Conservation (phyloP, 2,797 vertebrate species). For the Arrhamphus sclerolepis region DNA sequence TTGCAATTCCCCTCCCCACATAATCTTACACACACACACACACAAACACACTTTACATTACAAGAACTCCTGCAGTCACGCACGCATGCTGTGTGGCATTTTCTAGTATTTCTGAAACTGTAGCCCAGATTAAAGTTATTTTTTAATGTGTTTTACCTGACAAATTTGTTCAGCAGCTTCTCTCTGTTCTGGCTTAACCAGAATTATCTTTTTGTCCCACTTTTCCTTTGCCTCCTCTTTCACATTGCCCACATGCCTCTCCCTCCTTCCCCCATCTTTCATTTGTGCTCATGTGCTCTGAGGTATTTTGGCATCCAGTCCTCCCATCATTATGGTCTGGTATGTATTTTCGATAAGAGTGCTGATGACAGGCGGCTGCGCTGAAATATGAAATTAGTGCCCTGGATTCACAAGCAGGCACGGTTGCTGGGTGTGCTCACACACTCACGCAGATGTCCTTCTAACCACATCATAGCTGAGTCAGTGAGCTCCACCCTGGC, state of each 20-base stretch:
- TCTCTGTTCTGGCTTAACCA: slow-evolving; percentile 20
- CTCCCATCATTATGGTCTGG: slow-evolving; percentile 73
- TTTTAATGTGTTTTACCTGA: slow-evolving; percentile 13
- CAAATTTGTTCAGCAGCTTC: slow-evolving; percentile 14
- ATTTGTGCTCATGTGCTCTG: slow-evolving; percentile 61
- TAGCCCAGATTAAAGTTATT: not conserved
- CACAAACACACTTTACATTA: slow-evolving; percentile 1
- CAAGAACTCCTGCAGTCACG: slow-evolving; percentile 23
- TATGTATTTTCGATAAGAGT: slow-evolving; percentile 74
- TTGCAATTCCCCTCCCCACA: slow-evolving; percentile 16
- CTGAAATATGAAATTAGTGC: slow-evolving; percentile 78
- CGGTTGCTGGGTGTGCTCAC: slow-evolving; percentile 39
- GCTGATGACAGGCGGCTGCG: slow-evolving; percentile 62
- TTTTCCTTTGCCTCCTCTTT: slow-evolving; percentile 31
- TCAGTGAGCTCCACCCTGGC: slow-evolving; percentile 32
- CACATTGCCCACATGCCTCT: slow-evolving; percentile 11
- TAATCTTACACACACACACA: slow-evolving; percentile 10
- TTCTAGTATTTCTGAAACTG: not conserved
- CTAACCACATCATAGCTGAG: slow-evolving; percentile 44
- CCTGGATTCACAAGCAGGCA: slow-evolving; percentile 56
- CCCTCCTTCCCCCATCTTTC: slow-evolving; percentile 58
- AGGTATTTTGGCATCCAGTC: slow-evolving; percentile 75
- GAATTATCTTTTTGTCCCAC: slow-evolving; percentile 47
- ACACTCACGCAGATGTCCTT: slow-evolving; percentile 25
- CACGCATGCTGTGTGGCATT: not conserved